Percentiles rank a stretch among this genome's conserved stretches.
Evolutionary conservation across 2,113 vertebrate genomes (phyloP).

Genomic region (Poecilia latipinna): DNA sequence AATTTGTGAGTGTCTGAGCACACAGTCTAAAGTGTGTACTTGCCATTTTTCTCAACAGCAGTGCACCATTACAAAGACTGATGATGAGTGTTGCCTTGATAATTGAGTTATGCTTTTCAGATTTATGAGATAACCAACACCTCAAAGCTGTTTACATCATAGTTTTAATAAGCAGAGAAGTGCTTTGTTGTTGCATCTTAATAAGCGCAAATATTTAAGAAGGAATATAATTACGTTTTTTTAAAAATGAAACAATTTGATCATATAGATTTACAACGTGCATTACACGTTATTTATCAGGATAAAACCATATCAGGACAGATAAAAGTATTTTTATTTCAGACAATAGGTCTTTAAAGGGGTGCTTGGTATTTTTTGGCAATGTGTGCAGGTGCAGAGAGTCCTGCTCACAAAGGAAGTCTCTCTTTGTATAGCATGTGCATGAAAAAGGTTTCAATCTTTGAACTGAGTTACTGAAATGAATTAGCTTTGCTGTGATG

Average conservation of each 20-base stretch:
- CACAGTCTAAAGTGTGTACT: conserved; percentile 29
- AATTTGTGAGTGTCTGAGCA: conserved; percentile 46
- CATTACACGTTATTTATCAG: not conserved
- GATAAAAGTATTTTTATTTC: not conserved
- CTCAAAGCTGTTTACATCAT: conserved; percentile 50
- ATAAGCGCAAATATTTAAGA: not conserved
- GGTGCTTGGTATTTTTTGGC: no score
- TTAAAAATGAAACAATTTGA: not conserved
- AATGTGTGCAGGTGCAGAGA: no score
- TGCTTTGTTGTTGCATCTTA: not conserved
- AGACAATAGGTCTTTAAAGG: not conserved
- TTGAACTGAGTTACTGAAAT: no score
- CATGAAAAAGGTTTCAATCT: no score
- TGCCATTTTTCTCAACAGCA: conserved; percentile 41
- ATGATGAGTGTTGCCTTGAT: conserved; percentile 48
- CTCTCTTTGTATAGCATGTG: no score
- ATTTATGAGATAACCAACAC: conserved; percentile 52
- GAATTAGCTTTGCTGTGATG: no score
- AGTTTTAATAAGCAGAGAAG: conserved; percentile 48
- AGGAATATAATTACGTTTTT: not conserved
- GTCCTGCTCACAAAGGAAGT: no score
- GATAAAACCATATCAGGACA: not conserved
- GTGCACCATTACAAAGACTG: conserved; percentile 50
- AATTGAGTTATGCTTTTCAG: conserved; percentile 49
- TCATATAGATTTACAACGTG: not conserved